Conservation (phyloP, 35 echinoderm and acorn worm species). For the Heliocidaris tuberculata region DNA sequence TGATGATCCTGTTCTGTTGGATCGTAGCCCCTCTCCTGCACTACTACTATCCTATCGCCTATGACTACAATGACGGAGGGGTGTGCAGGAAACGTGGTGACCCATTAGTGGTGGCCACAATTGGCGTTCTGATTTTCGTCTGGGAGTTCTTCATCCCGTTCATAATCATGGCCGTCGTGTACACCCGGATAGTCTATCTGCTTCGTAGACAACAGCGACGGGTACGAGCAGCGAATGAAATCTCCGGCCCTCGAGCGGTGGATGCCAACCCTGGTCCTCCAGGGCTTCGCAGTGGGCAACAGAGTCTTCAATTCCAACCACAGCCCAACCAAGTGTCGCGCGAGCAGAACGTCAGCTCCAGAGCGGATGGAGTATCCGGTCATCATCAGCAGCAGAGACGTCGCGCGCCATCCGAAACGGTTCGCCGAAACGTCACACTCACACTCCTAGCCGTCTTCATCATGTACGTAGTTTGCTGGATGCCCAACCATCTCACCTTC, state of each 20-base stretch:
- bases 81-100: constrained; percentile 48
- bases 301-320: neutral
- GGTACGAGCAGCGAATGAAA: neutral
- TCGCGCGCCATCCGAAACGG: constrained; percentile 38
- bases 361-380: neutral
- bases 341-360: neutral
- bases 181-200: constrained; percentile 49
- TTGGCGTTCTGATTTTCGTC: constrained; percentile 66
- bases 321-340: neutral
- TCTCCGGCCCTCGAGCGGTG: neutral
- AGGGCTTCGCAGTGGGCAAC: neutral
- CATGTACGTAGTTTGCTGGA: constrained; percentile 77
- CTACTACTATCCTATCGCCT: constrained; percentile 62
- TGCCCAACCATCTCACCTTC: constrained; percentile 76
- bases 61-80: constrained; percentile 54
- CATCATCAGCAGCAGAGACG: neutral
- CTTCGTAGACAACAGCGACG: constrained; percentile 42
- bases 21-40: constrained; percentile 60
- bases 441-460: constrained; percentile 71
- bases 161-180: constrained; percentile 57
- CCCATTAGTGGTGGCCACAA: neutral
- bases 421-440: constrained; percentile 65
- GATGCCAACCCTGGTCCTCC: neutral
- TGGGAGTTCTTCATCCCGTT: constrained; percentile 72
- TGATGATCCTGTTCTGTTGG: constrained; percentile 70